Base-by-base conservation (phyloP, 2,888 invertebrate species). In the Auanema freiburgensis region DNA sequence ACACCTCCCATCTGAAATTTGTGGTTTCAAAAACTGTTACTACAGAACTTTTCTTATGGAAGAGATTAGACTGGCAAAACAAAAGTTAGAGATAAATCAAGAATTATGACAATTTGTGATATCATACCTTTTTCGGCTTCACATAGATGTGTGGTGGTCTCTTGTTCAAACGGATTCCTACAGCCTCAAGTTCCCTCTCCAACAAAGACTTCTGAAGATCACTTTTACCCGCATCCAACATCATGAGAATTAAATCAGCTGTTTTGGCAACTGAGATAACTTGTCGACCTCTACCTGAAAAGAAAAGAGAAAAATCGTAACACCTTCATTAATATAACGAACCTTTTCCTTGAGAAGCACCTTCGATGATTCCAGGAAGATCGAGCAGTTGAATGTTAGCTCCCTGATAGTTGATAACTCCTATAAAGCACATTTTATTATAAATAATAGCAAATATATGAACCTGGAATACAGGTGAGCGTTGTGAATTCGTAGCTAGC, bases 401-500 rank as follows among this genome's bases (percentile, higher is more conserved):
- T 51, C 97, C 98, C 84, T 95, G 92, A 85, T 98, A 95, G 84
- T 87, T 79, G 71, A 98, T 96, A 1, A 98, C 96, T 57, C 97
- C 98, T 44, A 59, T 50, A 57, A 55, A 57, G 10, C 21, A 16
- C 33, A n/a, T n/a, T n/a, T n/a, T n/a, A n/a, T n/a, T n/a, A n/a
- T n/a, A n/a, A n/a, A n/a, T n/a, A n/a, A n/a, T n/a, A n/a, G n/a
- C n/a, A n/a, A n/a, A n/a, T n/a, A n/a, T n/a, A n/a, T n/a, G n/a
- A n/a, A 57, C 98, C 98, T 2, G 98, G 98, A 81, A 98, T 98
- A 85, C 97, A 98, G 10, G 98, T 98, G 64, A 98, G 87, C 0
- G 98, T 98, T 69, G 98, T 98, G 85, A 98, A 98, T 86, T 98
- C 98, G 85, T 99, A 99, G 67, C 91, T 91, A 1, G 98, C 98